Percentiles rank a stretch among this genome's conserved stretches.
These are phyloP conservation scores for Arothron firmamentum DNA, from an alignment of 2,113 vertebrate species.

Conservation along the genomic window DNA sequence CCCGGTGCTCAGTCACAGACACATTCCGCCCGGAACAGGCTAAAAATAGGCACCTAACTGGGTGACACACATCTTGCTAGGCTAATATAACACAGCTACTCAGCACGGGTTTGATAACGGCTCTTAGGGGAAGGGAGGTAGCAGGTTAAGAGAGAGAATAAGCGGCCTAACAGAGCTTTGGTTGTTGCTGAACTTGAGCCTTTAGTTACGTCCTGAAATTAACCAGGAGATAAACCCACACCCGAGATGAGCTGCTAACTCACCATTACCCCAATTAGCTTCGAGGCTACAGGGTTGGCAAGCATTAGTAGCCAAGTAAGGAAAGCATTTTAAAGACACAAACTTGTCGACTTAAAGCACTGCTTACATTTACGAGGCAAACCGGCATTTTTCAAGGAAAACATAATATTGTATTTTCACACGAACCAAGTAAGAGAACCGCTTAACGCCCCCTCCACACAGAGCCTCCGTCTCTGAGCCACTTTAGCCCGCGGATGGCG, in stretches of 20 bases:
- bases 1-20: slow-evolving; percentile 33
- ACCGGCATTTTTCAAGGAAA: neutral
- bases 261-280: slow-evolving; percentile 60
- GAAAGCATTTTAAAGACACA: neutral
- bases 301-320: slow-evolving; percentile 12
- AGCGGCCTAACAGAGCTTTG: too few relatives aligned
- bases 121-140: slow-evolving; percentile 5
- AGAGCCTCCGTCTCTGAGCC: slow-evolving; percentile 44
- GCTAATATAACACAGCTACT: slow-evolving; percentile 58
- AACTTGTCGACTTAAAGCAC: too few relatives aligned
- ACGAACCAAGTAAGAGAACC: slow-evolving; percentile 8
- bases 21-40: slow-evolving; percentile 59
- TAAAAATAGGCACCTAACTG: slow-evolving; percentile 74
- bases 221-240: neutral
- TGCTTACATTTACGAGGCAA: neutral
- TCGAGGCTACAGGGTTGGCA: slow-evolving; percentile 43
- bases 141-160: neutral
- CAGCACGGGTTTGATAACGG: slow-evolving; percentile 39
- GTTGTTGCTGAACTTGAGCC: neutral
- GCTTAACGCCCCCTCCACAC: slow-evolving; percentile 15
- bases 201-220: neutral
- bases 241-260: slow-evolving; percentile 21
- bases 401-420: neutral
- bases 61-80: slow-evolving; percentile 67
- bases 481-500: slow-evolving; percentile 72